Percentiles rank a stretch among this genome's conserved stretches.
phyloP scores from a whole-genome alignment of 2,888 invertebrate species.

The Clunio marinus region DNA sequence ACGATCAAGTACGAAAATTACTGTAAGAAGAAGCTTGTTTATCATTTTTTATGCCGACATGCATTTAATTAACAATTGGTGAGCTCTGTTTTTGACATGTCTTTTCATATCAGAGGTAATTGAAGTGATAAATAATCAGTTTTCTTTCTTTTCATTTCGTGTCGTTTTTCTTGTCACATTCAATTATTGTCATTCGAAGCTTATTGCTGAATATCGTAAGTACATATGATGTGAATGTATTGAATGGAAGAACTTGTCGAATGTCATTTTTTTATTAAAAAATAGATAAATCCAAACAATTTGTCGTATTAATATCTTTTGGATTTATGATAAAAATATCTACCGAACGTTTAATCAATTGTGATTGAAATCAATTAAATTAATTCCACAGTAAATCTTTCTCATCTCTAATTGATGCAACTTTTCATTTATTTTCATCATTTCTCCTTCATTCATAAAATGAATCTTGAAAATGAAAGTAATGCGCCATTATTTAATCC shows the following conservation, averaged over 20 bases:
- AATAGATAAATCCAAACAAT: constrained; percentile 6
- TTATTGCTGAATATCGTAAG: too few species aligned
- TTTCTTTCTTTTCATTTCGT: constrained; percentile 3
- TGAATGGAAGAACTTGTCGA: too few species aligned
- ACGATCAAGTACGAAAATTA: not conserved
- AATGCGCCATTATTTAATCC: too few species aligned
- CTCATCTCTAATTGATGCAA: not conserved
- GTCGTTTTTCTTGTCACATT: too few species aligned
- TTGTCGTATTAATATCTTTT: constrained; percentile 32
- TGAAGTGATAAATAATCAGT: constrained; percentile 27
- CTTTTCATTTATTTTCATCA: not conserved
- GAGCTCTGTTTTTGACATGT: not conserved
- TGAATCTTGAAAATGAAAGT: constrained; percentile 22
- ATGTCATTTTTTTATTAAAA: not conserved
- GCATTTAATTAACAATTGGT: constrained; percentile 26
- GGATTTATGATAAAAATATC: constrained; percentile 22
- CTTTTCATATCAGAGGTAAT: constrained; percentile 18
- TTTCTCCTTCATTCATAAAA: not conserved
- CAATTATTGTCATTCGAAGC: too few species aligned
- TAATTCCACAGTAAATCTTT: constrained; percentile 26
- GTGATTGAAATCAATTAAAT: constrained; percentile 37
- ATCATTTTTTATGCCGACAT: constrained; percentile 17
- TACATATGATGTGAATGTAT: too few species aligned
- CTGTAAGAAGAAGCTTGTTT: not conserved
- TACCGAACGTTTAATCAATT: constrained; percentile 8